Conservation (phyloP, 2,113 vertebrate species). For the Gnathochromis pfefferi region DNA sequence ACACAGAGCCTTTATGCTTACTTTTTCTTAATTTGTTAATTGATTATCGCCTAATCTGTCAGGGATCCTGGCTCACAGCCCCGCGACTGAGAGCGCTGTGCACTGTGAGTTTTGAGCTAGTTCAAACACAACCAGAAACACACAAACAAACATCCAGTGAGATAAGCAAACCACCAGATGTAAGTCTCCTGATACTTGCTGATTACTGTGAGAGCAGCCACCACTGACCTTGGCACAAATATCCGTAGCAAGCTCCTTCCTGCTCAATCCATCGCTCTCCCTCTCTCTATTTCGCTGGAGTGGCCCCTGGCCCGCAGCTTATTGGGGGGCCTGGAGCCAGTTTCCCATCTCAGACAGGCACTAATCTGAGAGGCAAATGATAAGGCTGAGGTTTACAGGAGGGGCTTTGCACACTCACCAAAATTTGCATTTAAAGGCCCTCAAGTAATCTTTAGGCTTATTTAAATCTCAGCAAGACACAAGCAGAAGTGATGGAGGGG, state of each 20-base stretch:
- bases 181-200: conserved; percentile 38
- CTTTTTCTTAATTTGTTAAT: conserved; percentile 54
- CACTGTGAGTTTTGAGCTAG: not conserved
- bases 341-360: conserved; percentile 58
- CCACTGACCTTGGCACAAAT: conserved; percentile 54
- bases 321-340: conserved; percentile 56
- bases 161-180: conserved; percentile 27
- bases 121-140: not conserved
- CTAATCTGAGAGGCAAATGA: conserved; percentile 72
- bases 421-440: conserved; percentile 76
- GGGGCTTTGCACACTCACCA: conserved; percentile 56
- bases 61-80: conserved; percentile 13
- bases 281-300: conserved; percentile 5
- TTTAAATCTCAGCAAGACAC: conserved; percentile 75
- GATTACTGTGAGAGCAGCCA: conserved; percentile 36
- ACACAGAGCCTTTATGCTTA: conserved; percentile 15
- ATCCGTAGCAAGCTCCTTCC: not conserved
- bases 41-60: conserved; percentile 42
- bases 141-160: not conserved
- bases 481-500: conserved; percentile 21
- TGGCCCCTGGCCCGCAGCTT: conserved; percentile 60
- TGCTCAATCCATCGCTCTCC: not conserved
- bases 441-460: conserved; percentile 73
- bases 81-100: not conserved
- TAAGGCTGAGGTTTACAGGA: conserved; percentile 68